Conservation (phyloP, 2,888 invertebrate genomes). For the Eristalinus aeneus region DNA sequence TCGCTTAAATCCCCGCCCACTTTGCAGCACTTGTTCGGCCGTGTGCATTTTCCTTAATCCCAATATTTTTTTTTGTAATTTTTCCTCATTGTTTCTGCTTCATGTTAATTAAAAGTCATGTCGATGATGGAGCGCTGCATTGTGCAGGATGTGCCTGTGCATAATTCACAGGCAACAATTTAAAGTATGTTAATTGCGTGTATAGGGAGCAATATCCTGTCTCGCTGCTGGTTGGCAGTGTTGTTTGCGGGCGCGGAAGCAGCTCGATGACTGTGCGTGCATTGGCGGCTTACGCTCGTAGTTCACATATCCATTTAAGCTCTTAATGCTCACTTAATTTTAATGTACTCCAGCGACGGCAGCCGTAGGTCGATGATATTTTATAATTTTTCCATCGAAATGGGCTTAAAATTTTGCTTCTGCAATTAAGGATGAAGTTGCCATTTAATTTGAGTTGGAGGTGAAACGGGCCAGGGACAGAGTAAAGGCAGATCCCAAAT, state of each 20-base stretch:
- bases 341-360: neutral
- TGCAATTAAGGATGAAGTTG: neutral
- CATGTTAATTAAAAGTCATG: conserved; percentile 61
- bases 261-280: neutral
- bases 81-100: neutral
- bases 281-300: neutral
- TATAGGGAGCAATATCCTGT: conserved; percentile 11
- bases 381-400: neutral
- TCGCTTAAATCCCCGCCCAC: neutral
- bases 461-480: neutral
- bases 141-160: conserved; percentile 46
- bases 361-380: neutral
- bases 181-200: conserved; percentile 48
- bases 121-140: conserved; percentile 47
- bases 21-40: neutral
- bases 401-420: neutral
- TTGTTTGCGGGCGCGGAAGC: neutral
- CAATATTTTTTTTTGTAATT: neutral
- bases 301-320: neutral
- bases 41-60: neutral
- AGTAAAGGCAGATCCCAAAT: neutral
- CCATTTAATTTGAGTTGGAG: too few species aligned
- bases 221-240: neutral
- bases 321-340: neutral
- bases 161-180: conserved; percentile 52